Evolutionary conservation across 2,113 vertebrate genomes (phyloP), one percentile per base, ranked within the genome.

Genomic region (Nestor notabilis): DNA sequence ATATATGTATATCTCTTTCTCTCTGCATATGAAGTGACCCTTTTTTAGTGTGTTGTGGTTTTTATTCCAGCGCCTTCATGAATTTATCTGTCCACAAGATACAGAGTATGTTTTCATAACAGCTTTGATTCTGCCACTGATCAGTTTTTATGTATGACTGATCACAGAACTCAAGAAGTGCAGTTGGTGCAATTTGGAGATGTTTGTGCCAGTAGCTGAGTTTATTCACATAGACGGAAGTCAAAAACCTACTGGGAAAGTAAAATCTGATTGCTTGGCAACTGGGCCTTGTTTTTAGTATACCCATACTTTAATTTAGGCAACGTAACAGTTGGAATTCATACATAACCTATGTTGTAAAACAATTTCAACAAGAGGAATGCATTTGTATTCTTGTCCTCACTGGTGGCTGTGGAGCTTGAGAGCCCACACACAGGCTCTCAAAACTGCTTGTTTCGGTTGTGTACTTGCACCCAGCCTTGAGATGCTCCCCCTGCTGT

Each of bases 261-360:
- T 85, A 70, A 85, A 94, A 95, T 65, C 52, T 65, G 78, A 95
- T 96, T 90, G 90, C 91, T 94, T 95, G 96, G 94, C 91, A 96
- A 89, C 87, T 91, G 66, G 63, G 53, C 66, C 87, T 84, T 92
- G 72, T 92, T 93, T 97, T 94, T 95, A 94, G 87, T 79, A 79
- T 82, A 58, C 33, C 68, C 75, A 56, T 20, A 24, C 79, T 89
- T 91, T 84, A 96, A 93, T 94, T 87, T 92, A 87, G 86, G 75
- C 75, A 84, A 56, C 10, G 2, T 87, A 93, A 65, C 77, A 91
- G 94, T 90, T 94, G 94, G 93, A 69, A 95, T 91, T 89, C 91
- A 58, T 95, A 78, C 87, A 63, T 94, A 90, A 93, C 87, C 49
- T 37, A 5, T 68, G 75, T 93, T 91, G 91, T 65, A 74, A 85